These are phyloP conservation scores for Lytechinus pictus DNA, from an alignment of 35 echinoderm and acorn worm species.

Conservation along the genomic window DNA sequence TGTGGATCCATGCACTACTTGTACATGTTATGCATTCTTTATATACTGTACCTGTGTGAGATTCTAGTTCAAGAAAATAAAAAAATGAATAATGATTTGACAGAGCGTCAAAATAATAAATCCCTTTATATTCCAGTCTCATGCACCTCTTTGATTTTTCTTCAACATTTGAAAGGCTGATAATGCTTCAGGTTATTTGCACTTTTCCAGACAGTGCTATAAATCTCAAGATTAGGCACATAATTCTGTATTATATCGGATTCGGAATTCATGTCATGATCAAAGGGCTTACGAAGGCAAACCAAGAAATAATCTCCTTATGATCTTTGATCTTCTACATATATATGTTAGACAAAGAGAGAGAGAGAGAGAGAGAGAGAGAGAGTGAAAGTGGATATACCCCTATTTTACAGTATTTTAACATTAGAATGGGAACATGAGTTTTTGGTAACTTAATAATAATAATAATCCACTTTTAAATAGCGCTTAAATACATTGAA, in stretches of 20 bases:
- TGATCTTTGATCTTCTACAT: not conserved
- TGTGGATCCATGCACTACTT: no score
- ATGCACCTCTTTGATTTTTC: not conserved
- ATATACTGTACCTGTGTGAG: no score
- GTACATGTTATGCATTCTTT: no score
- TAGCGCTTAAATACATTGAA: no score
- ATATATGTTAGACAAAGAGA: not conserved
- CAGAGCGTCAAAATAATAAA: not conserved
- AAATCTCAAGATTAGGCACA: not conserved
- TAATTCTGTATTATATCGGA: not conserved
- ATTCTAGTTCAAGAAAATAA: no score
- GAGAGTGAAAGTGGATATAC: not conserved
- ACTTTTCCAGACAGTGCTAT: not conserved
- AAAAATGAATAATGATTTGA: not conserved
- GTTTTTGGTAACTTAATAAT: no score
- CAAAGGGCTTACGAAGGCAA: not conserved
- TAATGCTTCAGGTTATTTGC: not conserved
- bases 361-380: not conserved
- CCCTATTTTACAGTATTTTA: not conserved
- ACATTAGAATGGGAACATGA: no score
- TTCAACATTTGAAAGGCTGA: not conserved
- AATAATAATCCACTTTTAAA: no score
- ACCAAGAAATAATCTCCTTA: not conserved
- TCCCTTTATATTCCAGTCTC: not conserved
- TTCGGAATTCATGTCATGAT: not conserved